Base-by-base conservation (phyloP, 2,797 vertebrate species). In the Cossypha dichroa region DNA sequence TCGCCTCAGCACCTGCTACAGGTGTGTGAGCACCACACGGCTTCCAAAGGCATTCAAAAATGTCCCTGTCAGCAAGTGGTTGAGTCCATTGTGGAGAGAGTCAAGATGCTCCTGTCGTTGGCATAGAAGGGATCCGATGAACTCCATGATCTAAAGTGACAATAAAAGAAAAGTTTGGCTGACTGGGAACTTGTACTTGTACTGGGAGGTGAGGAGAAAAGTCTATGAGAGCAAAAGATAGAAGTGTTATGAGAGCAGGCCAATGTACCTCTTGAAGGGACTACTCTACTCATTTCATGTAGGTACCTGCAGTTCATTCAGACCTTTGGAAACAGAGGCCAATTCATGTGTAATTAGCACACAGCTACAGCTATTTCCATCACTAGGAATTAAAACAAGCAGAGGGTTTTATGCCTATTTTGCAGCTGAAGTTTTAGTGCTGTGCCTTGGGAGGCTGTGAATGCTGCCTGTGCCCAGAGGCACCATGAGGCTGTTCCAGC, bases 101-200 rank as follows among this genome's bases (percentile, higher is more conserved):
- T 99, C 98, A 99, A 94, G 98, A 99, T 98, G 98, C 98, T 99
- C 97, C 98, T 98, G 98, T 99, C 99, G 96, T 98, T 99, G 98
- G 98, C 98, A 98, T 97, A 99, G 98, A 98, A 98, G 97, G 98
- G 99, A 94, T 99, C 99, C 59, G 98, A 96, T 96, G 99, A 98
- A 96, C 98, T 99, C 99, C 99, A 99, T 74, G 98, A 99, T 98
- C 99, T 99, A 99, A 98, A 99, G 98, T 92, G 98, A 98, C 94
- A 99, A 98, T 96, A 98, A 98, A 97, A 99, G 91, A 98, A 79
- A 98, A 97, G 94, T 97, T 97, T 98, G 97, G 98, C 97, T 98
- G 96, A 97, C 94, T 91, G 93, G 94, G 91, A 96, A 97, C 60
- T 89, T 79, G 85, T 2, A 79, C 64, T 80, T 26, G 49, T 33